Evolutionary conservation across 2,797 vertebrate species (phyloP), one percentile per base, ranked within the genome.

Genomic region (Hirundo rustica): DNA sequence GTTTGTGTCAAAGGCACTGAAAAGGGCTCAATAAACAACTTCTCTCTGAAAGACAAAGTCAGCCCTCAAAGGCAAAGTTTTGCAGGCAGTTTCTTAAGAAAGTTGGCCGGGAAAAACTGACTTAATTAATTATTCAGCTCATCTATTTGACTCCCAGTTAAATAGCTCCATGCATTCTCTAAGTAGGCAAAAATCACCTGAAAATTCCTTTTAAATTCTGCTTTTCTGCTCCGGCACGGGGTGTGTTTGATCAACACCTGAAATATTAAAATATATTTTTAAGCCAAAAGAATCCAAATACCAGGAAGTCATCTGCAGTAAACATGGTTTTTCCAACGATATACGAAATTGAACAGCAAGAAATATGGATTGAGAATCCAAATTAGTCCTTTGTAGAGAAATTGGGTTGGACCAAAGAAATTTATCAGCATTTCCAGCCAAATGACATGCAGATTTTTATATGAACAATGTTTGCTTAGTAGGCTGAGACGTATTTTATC

Each of bases 1-100:
- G 32, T 40, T 89, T 55, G 84, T 83, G 95, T 71, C 91, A 88
- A 67, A 92, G 44, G 40, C 36, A 34, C 27, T 1, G 19, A 62
- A 71, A 91, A 92, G 50, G 50, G 48, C 57, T 96, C 93, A 17
- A 27, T 88, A 86, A 90, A 75, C 40, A 74, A 51, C 76, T 72
- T 60, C 47, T 12, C 42, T 5, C 77, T 78, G 70, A 47, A 84
- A 94, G 73, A 66, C 54, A 84, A 78, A 91, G 50, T 72, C 57
- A 53, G 30, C 42, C 51, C 65, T 84, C 88, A 74, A 91, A 92
- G 70, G 47, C 78, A 65, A 92, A 85, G 45, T 51, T 55, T 86
- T 66, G 16, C 62, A 27, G 38, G 54, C 40, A 66, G 58, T 88
- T 72, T n/a, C 36, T 83, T 38, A 22, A 72, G 54, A 23, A 92